Conservation (phyloP, 2,113 vertebrate genomes). For the Ranitomeya imitator region DNA sequence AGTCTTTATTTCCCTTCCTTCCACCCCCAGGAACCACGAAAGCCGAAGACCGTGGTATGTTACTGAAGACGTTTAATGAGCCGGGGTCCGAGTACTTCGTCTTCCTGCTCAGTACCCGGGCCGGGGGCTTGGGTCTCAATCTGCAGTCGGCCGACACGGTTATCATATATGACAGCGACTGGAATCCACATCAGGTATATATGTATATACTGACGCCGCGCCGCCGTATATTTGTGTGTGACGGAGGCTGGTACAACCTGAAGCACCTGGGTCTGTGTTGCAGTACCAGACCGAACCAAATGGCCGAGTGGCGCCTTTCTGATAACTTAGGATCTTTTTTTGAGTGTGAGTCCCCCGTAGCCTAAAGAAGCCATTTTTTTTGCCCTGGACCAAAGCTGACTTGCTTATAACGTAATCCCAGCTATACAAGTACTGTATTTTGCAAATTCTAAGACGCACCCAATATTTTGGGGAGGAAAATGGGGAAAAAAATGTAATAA, state of each 20-base stretch:
- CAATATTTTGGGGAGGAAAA: no score
- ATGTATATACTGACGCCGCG: not conserved
- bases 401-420: no score
- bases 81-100: slow-evolving; percentile 90
- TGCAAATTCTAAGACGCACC: no score
- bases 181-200: slow-evolving; percentile 95
- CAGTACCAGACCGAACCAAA: not conserved
- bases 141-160: slow-evolving; percentile 95
- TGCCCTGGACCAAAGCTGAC: no score
- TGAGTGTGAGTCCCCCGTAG: no score
- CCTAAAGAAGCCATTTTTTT: no score
- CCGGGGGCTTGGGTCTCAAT: slow-evolving; percentile 91
- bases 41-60: slow-evolving; percentile 92
- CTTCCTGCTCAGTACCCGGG: slow-evolving; percentile 93
- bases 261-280: not conserved
- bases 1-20: not conserved
- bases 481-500: no score
- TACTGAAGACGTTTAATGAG: slow-evolving; percentile 95
- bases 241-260: not conserved
- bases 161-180: slow-evolving; percentile 96
- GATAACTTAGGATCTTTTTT: no score
- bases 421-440: no score
- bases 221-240: not conserved
- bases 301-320: no score
- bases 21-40: slow-evolving; percentile 85